Base-by-base conservation (phyloP, 2,113 vertebrate genomes). In the Oryzias javanicus region DNA sequence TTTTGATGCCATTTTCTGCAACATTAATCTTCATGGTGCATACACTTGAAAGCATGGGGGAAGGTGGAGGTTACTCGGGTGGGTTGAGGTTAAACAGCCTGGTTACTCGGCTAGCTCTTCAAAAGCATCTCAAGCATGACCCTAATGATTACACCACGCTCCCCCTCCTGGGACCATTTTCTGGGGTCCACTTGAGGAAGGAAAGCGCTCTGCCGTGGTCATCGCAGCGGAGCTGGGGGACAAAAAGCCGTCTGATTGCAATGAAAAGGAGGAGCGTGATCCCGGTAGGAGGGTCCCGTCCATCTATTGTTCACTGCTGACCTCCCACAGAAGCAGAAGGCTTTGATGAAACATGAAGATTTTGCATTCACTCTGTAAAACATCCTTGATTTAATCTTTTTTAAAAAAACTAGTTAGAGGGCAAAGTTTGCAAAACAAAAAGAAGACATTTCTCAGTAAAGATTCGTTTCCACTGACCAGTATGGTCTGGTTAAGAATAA, bases 1-100 rank as follows among this genome's bases (percentile, higher is more conserved):
- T 63, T 48, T 49, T 59, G 78, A 84, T 79, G 76, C 68, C 63
- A 87, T 88, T 89, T 88, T 84, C 89, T 81, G 86, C 84, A 85
- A 81, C 84, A 85, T 83, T 88, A 86, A 79, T 86, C 79, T 74
- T 56, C 48, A 41, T 70, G 61, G 60, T 59, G 74, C 64, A 50
- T 73, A 56, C 67, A 53, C 75, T 63, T 68, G 58, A 61, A 22
- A n/a, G 40, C 46, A 47, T 4, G 46, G 46, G 60, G 45, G 3
- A 7, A 29, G 47, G 24, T 49, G 57, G 13, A 64, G 50, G 48
- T 14, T 17, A 42, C 47, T 20, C 78, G 53, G 67, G 22, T 42
- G 48, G 65, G 66, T 78, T 20, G 16, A 70, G 69, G 70, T 86
- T 86, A 81, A 86, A 78, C 76, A 82, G 81, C 68, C 70, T 51